Conservation (phyloP, 2,888 invertebrate species). For the Nephrotoma guestfalica region DNA sequence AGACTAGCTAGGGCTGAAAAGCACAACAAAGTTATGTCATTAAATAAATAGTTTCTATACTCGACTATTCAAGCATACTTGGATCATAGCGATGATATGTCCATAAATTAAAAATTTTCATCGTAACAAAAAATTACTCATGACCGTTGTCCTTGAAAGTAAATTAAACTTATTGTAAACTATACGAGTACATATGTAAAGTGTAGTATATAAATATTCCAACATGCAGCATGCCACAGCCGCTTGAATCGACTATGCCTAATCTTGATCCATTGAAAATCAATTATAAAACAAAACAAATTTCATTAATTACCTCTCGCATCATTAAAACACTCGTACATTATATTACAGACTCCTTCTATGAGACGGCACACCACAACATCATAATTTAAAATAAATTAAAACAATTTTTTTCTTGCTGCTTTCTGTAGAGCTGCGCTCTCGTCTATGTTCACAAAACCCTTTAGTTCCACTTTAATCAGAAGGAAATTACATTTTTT, state of each 20-base stretch:
- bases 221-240: neutral
- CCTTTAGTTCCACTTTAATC: neutral
- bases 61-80: neutral
- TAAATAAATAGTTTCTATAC: too few species aligned
- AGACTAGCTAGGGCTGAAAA: too few species aligned
- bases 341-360: neutral
- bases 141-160: neutral
- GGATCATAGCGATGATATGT: neutral
- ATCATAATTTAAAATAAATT: neutral
- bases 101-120: neutral
- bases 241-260: neutral
- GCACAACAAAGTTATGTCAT: too few species aligned
- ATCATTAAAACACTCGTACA: neutral
- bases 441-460: neutral
- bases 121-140: neutral
- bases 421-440: neutral
- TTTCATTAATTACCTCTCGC: neutral
- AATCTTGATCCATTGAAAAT: neutral
- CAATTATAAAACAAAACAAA: neutral
- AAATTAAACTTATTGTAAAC: neutral
- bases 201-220: neutral
- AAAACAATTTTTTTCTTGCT: neutral
- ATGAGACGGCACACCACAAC: neutral
- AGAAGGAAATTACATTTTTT: neutral
- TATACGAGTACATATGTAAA: neutral